phyloP scores from a whole-genome alignment of 2,113 vertebrate species.

The Esox niger region DNA sequence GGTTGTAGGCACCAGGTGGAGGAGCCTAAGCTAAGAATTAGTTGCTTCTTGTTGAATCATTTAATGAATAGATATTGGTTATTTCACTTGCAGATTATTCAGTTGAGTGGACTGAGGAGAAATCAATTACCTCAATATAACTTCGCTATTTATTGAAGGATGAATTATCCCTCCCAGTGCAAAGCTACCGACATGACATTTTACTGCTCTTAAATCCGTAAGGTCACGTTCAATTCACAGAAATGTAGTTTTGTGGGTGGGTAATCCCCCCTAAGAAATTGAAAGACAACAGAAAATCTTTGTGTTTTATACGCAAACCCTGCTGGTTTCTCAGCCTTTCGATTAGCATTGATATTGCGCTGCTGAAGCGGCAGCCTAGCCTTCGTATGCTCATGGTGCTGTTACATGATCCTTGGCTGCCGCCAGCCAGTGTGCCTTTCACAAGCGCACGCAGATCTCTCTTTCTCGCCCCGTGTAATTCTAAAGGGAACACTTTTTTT shows the following conservation, averaged over 20 bases:
- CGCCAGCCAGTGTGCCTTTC: slow-evolving; percentile 5
- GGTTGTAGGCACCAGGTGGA: slow-evolving; percentile 29
- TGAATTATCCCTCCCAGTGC: slow-evolving; percentile 14
- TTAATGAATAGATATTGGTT: slow-evolving; percentile 60
- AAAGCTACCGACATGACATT: slow-evolving; percentile 23
- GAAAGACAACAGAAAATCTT: slow-evolving; percentile 60
- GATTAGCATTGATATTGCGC: slow-evolving; percentile 64
- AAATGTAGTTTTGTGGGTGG: slow-evolving; percentile 21
- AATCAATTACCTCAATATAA: slow-evolving; percentile 67
- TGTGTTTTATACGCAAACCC: slow-evolving; percentile 60
- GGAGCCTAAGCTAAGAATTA: slow-evolving; percentile 55
- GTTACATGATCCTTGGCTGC: slow-evolving; percentile 17
- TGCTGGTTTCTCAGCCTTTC: slow-evolving; percentile 57
- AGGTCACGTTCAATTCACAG: slow-evolving; percentile 50
- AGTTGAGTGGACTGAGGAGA: slow-evolving; percentile 68
- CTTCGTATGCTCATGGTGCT: slow-evolving; percentile 26
- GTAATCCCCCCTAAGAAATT: slow-evolving; percentile 48
- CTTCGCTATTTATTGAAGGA: slow-evolving; percentile 53
- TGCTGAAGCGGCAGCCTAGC: slow-evolving; percentile 45
- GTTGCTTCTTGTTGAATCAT: slow-evolving; percentile 64
- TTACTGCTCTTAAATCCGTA: slow-evolving; percentile 34
- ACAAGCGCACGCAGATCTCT: slow-evolving; percentile 25
- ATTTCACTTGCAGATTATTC: slow-evolving; percentile 66
- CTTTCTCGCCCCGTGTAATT: slow-evolving; percentile 30
- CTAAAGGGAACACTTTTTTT: slow-evolving; percentile 44